These are phyloP conservation scores for Ormia ochracea DNA, from an alignment of 2,888 invertebrate species.

Conservation along the genomic window DNA sequence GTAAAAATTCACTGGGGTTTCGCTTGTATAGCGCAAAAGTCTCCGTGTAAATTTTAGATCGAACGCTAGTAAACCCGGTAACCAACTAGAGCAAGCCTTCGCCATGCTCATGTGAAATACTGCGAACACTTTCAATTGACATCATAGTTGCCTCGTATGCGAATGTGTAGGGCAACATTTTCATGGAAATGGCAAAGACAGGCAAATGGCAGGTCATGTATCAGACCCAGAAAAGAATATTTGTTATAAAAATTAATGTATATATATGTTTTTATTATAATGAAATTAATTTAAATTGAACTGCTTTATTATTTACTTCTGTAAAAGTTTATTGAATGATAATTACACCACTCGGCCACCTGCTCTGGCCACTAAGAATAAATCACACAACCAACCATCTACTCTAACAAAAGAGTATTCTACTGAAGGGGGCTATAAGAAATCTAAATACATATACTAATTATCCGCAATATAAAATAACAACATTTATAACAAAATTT, in stretches of 20 bases:
- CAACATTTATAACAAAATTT: conserved; percentile 24
- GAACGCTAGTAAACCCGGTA: too few species aligned
- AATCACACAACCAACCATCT: not conserved
- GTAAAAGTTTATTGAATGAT: conserved; percentile 47
- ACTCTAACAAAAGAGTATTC: not conserved
- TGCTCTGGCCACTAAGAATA: conserved; percentile 1
- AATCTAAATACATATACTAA: conserved; percentile 31
- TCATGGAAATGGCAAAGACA: too few species aligned
- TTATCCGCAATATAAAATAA: conserved; percentile 47
- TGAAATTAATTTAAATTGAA: conserved; percentile 45
- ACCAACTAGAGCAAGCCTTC: too few species aligned
- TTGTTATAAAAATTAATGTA: not conserved
- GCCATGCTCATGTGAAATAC: too few species aligned
- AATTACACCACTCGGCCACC: conserved; percentile 50
- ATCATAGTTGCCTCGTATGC: too few species aligned
- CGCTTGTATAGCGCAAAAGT: too few species aligned
- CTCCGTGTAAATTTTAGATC: too few species aligned
- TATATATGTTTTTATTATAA: not conserved
- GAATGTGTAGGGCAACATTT: too few species aligned
- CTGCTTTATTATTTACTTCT: conserved; percentile 1
- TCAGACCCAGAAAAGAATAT: too few species aligned
- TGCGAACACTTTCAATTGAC: too few species aligned
- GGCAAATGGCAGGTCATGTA: too few species aligned
- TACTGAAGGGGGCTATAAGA: not conserved
- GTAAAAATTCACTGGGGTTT: too few species aligned